phyloP scores from a whole-genome alignment of 2,797 vertebrate genomes.

The Australoheros facetus region DNA sequence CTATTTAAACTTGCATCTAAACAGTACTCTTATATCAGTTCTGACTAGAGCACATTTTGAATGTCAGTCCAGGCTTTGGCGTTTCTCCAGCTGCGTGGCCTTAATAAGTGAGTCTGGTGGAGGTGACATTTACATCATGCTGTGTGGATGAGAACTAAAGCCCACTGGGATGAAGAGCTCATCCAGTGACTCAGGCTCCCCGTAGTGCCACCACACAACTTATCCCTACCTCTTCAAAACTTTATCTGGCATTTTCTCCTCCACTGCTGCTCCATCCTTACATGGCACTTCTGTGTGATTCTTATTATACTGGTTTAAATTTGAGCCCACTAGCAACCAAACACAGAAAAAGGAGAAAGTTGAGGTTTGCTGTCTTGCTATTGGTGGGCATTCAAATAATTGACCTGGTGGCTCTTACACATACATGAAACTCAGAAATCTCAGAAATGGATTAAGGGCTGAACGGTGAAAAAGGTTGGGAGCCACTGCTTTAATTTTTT shows the following conservation, averaged over 20 bases:
- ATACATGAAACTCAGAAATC: not conserved
- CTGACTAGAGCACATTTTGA: conserved; percentile 1
- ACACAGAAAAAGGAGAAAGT: not conserved
- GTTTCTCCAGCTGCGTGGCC: conserved; percentile 42
- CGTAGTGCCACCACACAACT: conserved; percentile 8
- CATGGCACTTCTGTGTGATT: not conserved
- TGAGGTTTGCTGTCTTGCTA: not conserved
- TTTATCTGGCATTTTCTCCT: conserved; percentile 11
- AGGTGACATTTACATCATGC: conserved; percentile 73
- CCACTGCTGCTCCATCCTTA: not conserved
- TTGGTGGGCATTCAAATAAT: not conserved
- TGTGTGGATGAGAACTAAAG: conserved; percentile 49
- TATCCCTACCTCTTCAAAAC: conserved; percentile 30
- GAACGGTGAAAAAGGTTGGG: not conserved
- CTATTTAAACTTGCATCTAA: not conserved
- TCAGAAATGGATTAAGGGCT: not conserved
- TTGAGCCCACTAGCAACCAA: not conserved
- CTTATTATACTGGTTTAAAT: not conserved
- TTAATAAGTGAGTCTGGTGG: conserved; percentile 59
- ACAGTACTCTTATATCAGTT: not conserved
- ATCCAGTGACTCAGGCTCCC: conserved; percentile 45
- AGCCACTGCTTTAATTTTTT: not conserved
- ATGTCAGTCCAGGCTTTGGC: conserved; percentile 45
- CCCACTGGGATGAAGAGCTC: conserved; percentile 62
- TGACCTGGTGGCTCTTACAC: not conserved